Conservation (phyloP, 2,113 vertebrate species). For the Indicator maculatus region DNA sequence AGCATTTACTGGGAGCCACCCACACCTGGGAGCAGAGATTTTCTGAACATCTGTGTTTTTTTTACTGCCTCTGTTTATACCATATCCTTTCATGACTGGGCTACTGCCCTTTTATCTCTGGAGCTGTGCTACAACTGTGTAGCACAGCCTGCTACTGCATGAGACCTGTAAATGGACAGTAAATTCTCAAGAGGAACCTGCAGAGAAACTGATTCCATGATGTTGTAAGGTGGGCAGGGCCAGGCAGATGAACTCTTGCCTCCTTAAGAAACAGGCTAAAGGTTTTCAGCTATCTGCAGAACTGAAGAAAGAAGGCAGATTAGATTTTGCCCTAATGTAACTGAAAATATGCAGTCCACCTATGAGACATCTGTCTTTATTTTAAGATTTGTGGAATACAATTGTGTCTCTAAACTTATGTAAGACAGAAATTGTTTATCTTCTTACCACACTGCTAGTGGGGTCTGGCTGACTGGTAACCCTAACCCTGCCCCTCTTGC, state of each 20-base stretch:
- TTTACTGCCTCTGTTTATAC: neutral
- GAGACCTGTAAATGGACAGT: neutral
- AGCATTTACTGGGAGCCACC: neutral
- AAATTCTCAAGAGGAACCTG: neutral
- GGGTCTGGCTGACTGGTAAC: neutral
- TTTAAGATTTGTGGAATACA: neutral
- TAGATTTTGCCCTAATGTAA: neutral
- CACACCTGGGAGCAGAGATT: rapidly evolving
- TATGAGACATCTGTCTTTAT: neutral
- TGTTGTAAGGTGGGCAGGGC: neutral
- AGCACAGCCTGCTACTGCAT: neutral
- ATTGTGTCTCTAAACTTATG: neutral
- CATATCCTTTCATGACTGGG: neutral
- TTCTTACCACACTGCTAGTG: neutral
- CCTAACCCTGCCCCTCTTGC: neutral
- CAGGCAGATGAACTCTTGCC: neutral
- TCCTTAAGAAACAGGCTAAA: neutral
- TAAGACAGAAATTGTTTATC: neutral
- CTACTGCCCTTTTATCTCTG: neutral
- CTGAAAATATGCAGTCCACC: neutral
- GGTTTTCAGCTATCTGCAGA: neutral
- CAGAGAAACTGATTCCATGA: neutral
- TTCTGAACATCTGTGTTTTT: neutral
- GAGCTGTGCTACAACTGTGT: neutral
- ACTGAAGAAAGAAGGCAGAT: neutral